These are phyloP conservation scores for Orthosia cruda DNA, from an alignment of 2,888 invertebrate genomes.

Conservation along the genomic window DNA sequence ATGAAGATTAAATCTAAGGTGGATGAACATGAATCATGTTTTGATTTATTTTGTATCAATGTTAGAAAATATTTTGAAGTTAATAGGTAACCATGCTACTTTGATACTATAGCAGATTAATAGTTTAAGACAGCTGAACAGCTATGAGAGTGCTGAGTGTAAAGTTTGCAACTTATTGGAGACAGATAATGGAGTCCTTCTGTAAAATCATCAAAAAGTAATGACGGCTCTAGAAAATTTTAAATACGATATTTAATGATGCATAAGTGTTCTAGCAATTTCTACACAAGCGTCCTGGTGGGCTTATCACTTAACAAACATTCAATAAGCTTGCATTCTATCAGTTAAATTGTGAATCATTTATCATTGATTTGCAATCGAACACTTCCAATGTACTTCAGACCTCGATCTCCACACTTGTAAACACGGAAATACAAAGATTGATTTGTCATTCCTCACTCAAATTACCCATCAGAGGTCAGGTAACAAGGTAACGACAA, in stretches of 20 bases:
- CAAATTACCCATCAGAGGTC: conserved; percentile 34
- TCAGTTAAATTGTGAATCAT: neutral
- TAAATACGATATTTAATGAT: too few species aligned
- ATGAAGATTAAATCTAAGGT: conserved; percentile 18
- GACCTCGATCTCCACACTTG: neutral
- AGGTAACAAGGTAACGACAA: conserved; percentile 49
- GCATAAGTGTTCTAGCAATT: too few species aligned
- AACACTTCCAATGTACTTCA: neutral
- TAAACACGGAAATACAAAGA: conserved; percentile 33
- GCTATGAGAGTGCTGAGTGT: too few species aligned
- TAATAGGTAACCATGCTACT: too few species aligned
- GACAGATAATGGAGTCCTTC: too few species aligned
- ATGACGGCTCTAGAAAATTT: too few species aligned
- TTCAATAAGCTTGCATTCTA: conserved; percentile 3
- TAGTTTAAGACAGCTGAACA: too few species aligned
- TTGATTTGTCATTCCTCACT: conserved; percentile 46
- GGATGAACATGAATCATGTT: conserved; percentile 24
- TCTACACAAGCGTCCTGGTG: too few species aligned
- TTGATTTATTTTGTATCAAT: conserved; percentile 11
- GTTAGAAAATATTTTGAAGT: neutral
- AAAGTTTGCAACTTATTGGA: too few species aligned
- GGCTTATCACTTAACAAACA: neutral
- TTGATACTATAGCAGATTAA: too few species aligned
- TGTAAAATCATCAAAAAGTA: too few species aligned
- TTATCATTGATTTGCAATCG: conserved; percentile 15